Percentiles rank a stretch among this genome's conserved stretches.
phyloP scores from a whole-genome alignment of 2,888 invertebrate species.

The Meandrusa payeni region DNA sequence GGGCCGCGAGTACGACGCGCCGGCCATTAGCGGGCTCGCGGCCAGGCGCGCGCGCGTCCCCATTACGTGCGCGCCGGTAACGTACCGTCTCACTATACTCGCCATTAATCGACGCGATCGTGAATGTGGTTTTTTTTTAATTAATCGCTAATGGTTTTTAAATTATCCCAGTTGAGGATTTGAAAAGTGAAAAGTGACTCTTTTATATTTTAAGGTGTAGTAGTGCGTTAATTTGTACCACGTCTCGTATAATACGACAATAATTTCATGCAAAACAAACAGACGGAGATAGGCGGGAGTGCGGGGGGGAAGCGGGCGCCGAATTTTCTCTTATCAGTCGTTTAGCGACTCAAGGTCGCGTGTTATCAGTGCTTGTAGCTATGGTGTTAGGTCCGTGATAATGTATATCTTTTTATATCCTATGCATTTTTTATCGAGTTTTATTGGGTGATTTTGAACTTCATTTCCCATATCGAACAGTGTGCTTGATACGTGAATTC shows the following conservation, averaged over 20 bases:
- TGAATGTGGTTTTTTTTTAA: conserved; percentile 7
- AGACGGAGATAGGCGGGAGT: conserved; percentile 51
- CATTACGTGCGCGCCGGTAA: conserved; percentile 43
- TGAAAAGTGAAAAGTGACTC: too few species aligned
- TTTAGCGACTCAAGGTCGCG: conserved; percentile 68
- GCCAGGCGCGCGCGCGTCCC: conserved; percentile 68
- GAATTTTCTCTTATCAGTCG: conserved; percentile 73
- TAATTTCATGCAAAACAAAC: conserved; percentile 73
- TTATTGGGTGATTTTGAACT: conserved; percentile 10
- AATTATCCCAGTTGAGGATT: conserved; percentile 7
- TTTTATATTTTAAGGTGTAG: background rate
- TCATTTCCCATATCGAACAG: too few species aligned
- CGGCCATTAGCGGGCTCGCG: conserved; percentile 74
- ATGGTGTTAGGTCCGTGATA: conserved; percentile 60
- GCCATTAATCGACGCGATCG: conserved; percentile 6
- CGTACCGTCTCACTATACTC: conserved; percentile 32
- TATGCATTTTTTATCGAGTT: conserved; percentile 15
- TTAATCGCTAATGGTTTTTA: conserved; percentile 15
- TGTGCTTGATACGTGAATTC: too few species aligned
- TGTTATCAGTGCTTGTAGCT: conserved; percentile 62
- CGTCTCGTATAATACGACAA: conserved; percentile 54
- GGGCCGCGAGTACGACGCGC: conserved; percentile 74
- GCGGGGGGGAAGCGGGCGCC: conserved; percentile 38
- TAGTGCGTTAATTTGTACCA: conserved; percentile 51
- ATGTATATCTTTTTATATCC: conserved; percentile 23